These are phyloP conservation scores for Drosophila melanosoma DNA, from an alignment of 2,888 invertebrate genomes.

Conservation along the genomic window DNA sequence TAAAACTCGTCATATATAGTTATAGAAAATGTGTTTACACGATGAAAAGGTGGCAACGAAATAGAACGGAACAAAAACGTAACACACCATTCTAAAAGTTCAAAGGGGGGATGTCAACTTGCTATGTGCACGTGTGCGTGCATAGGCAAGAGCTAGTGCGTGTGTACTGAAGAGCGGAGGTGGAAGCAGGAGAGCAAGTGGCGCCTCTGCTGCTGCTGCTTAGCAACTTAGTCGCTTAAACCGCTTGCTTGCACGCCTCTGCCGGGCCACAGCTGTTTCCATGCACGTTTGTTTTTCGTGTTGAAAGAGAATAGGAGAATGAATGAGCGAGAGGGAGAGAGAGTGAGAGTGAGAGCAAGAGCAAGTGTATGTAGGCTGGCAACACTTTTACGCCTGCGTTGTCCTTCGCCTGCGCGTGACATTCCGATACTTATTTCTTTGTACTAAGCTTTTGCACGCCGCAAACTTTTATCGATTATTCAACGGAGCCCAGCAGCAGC, in stretches of 20 bases:
- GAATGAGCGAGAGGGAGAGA: background rate
- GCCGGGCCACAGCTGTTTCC: slow-evolving; percentile 60
- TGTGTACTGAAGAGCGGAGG: slow-evolving; percentile 3
- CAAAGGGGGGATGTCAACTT: slow-evolving; percentile 51
- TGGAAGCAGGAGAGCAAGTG: background rate
- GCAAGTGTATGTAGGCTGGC: slow-evolving; percentile 41
- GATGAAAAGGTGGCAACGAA: background rate
- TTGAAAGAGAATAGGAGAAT: background rate
- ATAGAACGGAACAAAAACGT: background rate
- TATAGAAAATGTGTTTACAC: background rate
- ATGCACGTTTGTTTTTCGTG: slow-evolving; percentile 29
- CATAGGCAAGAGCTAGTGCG: slow-evolving; percentile 9
- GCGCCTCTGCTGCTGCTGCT: slow-evolving; percentile 20
- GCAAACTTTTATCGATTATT: slow-evolving; percentile 69
- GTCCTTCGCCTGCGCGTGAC: slow-evolving; percentile 73
- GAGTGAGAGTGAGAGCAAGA: slow-evolving; percentile 6
- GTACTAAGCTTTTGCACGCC: slow-evolving; percentile 53
- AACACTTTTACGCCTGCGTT: slow-evolving; percentile 67
- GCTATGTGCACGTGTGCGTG: slow-evolving; percentile 53
- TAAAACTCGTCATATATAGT: background rate
- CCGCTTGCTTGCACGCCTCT: slow-evolving; percentile 25
- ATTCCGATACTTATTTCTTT: slow-evolving; percentile 64
- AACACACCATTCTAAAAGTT: slow-evolving; percentile 3
- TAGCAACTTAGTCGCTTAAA: slow-evolving; percentile 46
- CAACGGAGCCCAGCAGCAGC: slow-evolving; percentile 27